Evolutionary conservation across 2,888 invertebrate species (phyloP), one percentile per base, ranked within the genome.

Genomic region (Lasioglossum figueresi): DNA sequence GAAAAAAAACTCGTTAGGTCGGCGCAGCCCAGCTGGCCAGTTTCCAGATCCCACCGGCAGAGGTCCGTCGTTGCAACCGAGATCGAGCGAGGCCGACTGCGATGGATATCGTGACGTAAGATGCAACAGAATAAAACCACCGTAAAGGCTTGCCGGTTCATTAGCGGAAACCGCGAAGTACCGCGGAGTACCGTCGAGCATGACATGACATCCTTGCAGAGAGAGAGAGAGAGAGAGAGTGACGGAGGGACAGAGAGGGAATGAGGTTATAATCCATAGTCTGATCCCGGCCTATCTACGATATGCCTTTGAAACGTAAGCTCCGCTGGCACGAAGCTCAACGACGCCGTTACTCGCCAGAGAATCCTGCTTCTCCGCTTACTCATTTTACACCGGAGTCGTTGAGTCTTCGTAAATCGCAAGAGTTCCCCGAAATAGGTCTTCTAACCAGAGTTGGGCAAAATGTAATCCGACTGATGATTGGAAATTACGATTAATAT

Each of bases 61-160:
- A 91, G 91, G 89, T 83, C 89, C 63, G 79, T 2, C 75, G 40
- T 37, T 83, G 43, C 79, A 76, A 23, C 81, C 78, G n/a, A 82
- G 74, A 63, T 76, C 79, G 85, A 79, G 84, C 82, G 87, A 82
- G 84, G 88, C 84, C 88, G 72, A 63, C 31, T 45, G 71, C 82
- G 86, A 87, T 86, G 89, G 85, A 86, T 88, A 82, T 77, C 81
- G 86, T 91, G 91, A 91, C 91, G 91, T 90, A 91, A 90, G 91
- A 91, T 91, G 91, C 89, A 91, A 90, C 90, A 87, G 88, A 90
- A 92, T 88, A 91, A 93, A 92, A 90, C 87, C 91, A 91, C 88
- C 89, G 87, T 90, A 90, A 92, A 91, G 89, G 82, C 88, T 87
- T 86, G 91, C 87, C 86, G 92, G 88, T 91, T 93, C 92, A 92